Evolutionary conservation across 1,140 invertebrate genomes (phyloP).

Genomic region (Drosophila truncata): DNA sequence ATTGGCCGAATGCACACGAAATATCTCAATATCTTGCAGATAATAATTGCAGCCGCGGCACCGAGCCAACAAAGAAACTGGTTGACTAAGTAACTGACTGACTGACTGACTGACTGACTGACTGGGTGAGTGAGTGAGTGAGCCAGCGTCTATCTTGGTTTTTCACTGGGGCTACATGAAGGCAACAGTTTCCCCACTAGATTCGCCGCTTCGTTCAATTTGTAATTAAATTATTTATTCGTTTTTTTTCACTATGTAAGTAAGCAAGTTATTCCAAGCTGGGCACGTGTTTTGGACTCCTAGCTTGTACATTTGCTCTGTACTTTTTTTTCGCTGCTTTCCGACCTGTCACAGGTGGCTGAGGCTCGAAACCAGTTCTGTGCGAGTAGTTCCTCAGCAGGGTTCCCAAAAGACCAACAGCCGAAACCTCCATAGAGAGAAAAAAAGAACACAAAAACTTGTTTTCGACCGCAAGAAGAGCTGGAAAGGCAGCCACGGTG

Average conservation of each 20-base stretch:
- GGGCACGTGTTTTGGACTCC: constrained; percentile 60
- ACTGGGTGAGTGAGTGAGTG: background rate
- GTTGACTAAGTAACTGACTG: constrained; percentile 38
- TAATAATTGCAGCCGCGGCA: constrained; percentile 63
- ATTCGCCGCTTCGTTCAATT: constrained; percentile 56
- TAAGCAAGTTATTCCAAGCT: constrained; percentile 30
- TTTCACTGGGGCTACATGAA: constrained; percentile 38
- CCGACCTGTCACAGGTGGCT: constrained; percentile 65
- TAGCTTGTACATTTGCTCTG: constrained; percentile 22
- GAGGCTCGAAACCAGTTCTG: constrained; percentile 47
- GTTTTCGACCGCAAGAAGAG: constrained; percentile 49
- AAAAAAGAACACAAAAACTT: constrained; percentile 45
- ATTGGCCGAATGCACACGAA: constrained; percentile 60
- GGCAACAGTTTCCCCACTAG: constrained; percentile 52
- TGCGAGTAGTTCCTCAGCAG: constrained; percentile 44
- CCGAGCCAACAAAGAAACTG: constrained; percentile 52
- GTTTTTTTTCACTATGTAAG: constrained; percentile 23
- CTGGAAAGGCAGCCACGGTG: constrained; percentile 19
- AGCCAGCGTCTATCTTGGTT: constrained; percentile 40
- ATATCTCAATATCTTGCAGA: constrained; percentile 55
- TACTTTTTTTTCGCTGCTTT: constrained; percentile 7
- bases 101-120: background rate
- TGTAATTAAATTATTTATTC: constrained; percentile 74
- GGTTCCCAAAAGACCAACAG: constrained; percentile 48
- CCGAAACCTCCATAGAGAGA: constrained; percentile 5